Evolutionary conservation across 1,140 invertebrate species (phyloP), one percentile per base, ranked within the genome.

Genomic region (Coptotermes formosanus): DNA sequence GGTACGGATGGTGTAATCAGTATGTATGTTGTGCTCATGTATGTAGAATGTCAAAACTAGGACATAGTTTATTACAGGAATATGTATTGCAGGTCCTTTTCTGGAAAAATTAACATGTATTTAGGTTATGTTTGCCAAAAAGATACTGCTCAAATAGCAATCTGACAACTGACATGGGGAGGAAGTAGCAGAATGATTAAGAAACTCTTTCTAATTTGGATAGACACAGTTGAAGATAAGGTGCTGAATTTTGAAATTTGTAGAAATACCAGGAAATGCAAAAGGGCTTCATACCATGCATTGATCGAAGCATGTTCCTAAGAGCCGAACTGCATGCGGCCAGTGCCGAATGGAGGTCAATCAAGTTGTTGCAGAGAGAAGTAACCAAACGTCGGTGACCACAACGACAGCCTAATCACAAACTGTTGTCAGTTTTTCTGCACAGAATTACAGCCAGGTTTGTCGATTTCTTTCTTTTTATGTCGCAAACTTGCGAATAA

Each of bases 241-340:
- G n/a, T 75, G 64, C n/a, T 75, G 64, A 75, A 75, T 75, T 75
- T 30, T 75, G 64, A 75, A 75, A 1, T 6, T 6, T 16, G 64
- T n/a, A 75, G 25, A 4, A 19, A 55, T 55, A 21, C 19, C 19
- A 55, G 3, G 64, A 75, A 75, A 7, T 75, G n/a, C n/a, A 75
- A 25, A 75, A 8, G 14, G 25, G n/a, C 7, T 30, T 30, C 25
- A 75, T 30, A 75, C 64, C 11, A n/a, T 30, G 9, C 25, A n/a
- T 75, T 75, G 25, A 75, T 75, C 64, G 25, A 25, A 75, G 9
- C 59, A 75, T 11, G 64, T 30, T 16, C 16, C 64, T 75, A 75
- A 75, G n/a, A 75, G 64, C 64, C n/a, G 64, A 75, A 75, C n/a
- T 75, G 64, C 64, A 75, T 75, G 64, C n/a, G 64, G 25, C 64